Evolutionary conservation across 1,140 invertebrate genomes (phyloP).

Genomic region (Drosophila miranda): DNA sequence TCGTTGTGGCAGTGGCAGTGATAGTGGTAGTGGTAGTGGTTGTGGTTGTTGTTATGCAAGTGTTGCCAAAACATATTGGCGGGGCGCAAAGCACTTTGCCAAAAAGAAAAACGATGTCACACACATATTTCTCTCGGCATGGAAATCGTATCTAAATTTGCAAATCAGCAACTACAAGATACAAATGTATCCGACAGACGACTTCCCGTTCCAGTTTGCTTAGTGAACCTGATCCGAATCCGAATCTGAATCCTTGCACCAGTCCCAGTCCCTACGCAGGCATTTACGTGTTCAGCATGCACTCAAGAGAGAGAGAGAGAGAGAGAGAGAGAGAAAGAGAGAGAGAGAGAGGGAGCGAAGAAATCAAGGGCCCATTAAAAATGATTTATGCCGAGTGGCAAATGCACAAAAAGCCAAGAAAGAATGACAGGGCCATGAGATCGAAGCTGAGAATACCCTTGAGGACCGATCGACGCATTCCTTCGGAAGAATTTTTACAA

Average conservation of each 20-base stretch:
- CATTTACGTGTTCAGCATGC: slow-evolving; percentile 27
- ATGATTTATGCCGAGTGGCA: slow-evolving; percentile 62
- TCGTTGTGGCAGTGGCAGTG: slow-evolving; percentile 1
- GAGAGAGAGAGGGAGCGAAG: slow-evolving; percentile 8
- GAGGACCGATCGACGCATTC: no score
- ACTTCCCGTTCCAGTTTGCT: slow-evolving; percentile 12
- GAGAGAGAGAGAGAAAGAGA: slow-evolving; percentile 1
- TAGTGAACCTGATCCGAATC: slow-evolving; percentile 12
- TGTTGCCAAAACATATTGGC: slow-evolving; percentile 67
- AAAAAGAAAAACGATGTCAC: slow-evolving; percentile 48
- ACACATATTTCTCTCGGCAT: slow-evolving; percentile 17
- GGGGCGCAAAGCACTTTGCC: slow-evolving; percentile 50
- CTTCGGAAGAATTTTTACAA: no score
- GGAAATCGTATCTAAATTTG: slow-evolving; percentile 33
- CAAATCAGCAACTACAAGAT: slow-evolving; percentile 23
- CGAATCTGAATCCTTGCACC: slow-evolving; percentile 1
- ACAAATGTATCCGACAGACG: slow-evolving; percentile 31
- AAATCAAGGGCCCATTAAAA: slow-evolving; percentile 54
- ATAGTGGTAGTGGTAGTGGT: slow-evolving; percentile 12
- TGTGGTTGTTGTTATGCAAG: slow-evolving; percentile 52
- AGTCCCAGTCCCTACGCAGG: slow-evolving; percentile 13
- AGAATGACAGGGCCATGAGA: no score
- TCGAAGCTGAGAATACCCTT: no score
- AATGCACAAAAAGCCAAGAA: slow-evolving; percentile 26
- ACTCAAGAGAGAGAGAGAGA: slow-evolving; percentile 10